Evolutionary conservation across 2,888 invertebrate genomes (phyloP).

Genomic region (Lepidocyrtoides sp.): DNA sequence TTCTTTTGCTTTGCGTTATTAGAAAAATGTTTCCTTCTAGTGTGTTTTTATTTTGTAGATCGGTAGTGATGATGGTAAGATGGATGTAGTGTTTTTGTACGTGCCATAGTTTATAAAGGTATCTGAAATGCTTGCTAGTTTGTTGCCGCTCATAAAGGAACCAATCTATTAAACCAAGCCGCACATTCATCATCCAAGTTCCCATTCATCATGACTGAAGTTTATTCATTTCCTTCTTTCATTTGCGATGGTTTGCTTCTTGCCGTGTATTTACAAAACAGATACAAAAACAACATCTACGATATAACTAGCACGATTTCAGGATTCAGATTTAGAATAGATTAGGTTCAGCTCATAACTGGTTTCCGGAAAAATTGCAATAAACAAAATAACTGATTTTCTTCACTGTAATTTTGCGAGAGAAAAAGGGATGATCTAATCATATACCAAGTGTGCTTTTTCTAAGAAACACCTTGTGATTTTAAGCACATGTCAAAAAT

Average conservation of each 20-base stretch:
- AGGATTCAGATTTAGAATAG: no score
- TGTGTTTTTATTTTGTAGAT: not conserved
- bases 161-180: conserved; percentile 42
- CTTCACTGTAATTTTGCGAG: no score
- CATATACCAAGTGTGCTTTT: no score
- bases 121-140: not conserved
- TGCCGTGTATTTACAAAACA: not conserved
- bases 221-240: not conserved
- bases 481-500: no score
- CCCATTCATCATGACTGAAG: conserved; percentile 8
- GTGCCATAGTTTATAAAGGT: not conserved
- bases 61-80: not conserved
- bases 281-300: not conserved
- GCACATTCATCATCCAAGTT: conserved; percentile 44
- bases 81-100: not conserved
- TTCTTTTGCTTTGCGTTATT: not conserved
- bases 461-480: no score
- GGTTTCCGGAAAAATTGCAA: no score
- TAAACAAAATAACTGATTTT: no score
- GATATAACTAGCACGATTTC: not conserved
- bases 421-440: no score
- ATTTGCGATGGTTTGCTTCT: not conserved
- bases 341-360: no score
- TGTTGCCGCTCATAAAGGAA: conserved; percentile 36
- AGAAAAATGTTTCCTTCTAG: not conserved